Conservation (phyloP, 2,797 vertebrate species). For the Gymnothorax reevesii region DNA sequence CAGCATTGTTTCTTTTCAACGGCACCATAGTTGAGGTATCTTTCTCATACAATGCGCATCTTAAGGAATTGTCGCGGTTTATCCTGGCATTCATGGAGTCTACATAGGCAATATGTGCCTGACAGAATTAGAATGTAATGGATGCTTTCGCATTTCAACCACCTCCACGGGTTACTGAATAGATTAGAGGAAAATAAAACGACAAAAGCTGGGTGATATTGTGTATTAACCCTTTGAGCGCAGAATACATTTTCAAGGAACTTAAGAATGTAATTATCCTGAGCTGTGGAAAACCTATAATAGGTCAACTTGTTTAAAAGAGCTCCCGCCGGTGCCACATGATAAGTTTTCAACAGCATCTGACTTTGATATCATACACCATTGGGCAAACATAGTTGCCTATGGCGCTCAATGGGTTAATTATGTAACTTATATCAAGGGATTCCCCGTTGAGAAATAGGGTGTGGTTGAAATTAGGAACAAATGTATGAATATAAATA, state of each 20-base stretch:
- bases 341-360: too few species aligned
- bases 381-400: too few species aligned
- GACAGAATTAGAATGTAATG: neutral
- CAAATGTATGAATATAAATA: neutral
- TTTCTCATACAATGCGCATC: neutral
- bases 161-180: neutral
- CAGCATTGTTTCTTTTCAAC: slow-evolving; percentile 16
- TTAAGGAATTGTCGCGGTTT: neutral
- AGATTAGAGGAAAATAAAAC: neutral
- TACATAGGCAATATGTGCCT: neutral
- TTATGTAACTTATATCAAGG: neutral
- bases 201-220: neutral
- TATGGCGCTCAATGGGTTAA: neutral
- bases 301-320: too few species aligned
- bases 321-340: too few species aligned
- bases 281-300: too few species aligned
- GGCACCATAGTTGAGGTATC: neutral
- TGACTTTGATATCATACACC: too few species aligned
- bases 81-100: neutral
- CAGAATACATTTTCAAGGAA: too few species aligned
- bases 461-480: neutral
- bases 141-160: neutral
- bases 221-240: neutral
- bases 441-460: neutral
- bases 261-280: too few species aligned